phyloP scores from a whole-genome alignment of 1,140 invertebrate genomes.

The Drosophila sp. region DNA sequence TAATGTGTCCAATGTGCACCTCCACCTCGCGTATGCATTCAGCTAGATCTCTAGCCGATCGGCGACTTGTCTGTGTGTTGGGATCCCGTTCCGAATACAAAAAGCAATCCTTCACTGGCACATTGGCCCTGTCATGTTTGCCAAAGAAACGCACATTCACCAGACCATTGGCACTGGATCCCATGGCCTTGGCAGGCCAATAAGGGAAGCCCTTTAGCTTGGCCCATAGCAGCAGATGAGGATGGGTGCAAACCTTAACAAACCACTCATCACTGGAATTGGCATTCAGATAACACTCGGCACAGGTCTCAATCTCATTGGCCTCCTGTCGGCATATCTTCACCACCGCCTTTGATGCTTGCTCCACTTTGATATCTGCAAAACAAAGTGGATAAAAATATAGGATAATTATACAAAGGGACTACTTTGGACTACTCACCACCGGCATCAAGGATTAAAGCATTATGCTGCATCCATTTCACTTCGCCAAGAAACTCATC shows the following conservation, averaged over 20 bases:
- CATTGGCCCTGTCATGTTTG: conserved; percentile 96
- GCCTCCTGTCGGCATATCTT: conserved; percentile 94
- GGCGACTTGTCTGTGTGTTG: conserved; percentile 82
- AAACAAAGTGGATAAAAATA: conserved; percentile 71
- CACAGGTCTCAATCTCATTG: conserved; percentile 96
- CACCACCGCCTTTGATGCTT: conserved; percentile 88
- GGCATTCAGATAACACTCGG: conserved; percentile 94
- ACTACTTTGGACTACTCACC: conserved; percentile 86
- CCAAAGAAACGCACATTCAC: conserved; percentile 97
- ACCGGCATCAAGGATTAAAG: conserved; percentile 91
- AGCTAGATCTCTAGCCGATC: conserved; percentile 84
- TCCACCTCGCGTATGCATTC: conserved; percentile 87
- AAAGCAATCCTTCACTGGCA: conserved; percentile 92
- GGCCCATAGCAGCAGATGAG: conserved; percentile 95
- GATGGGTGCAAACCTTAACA: conserved; percentile 93
- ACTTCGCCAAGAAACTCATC: conserved; percentile 94
- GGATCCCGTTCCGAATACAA: conserved; percentile 90
- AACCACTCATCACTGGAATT: conserved; percentile 94
- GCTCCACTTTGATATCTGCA: conserved; percentile 85
- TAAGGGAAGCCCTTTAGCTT: conserved; percentile 97
- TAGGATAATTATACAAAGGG: conserved; percentile 46
- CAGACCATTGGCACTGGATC: conserved; percentile 87
- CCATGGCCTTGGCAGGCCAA: conserved; percentile 97
- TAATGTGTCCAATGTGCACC: conserved; percentile 89
- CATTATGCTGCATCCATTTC: conserved; percentile 97